Percentiles rank a stretch among this genome's conserved stretches.
These are phyloP conservation scores for Monodelphis domestica DNA, from an alignment of 2,797 vertebrate species.

Conservation along the genomic window DNA sequence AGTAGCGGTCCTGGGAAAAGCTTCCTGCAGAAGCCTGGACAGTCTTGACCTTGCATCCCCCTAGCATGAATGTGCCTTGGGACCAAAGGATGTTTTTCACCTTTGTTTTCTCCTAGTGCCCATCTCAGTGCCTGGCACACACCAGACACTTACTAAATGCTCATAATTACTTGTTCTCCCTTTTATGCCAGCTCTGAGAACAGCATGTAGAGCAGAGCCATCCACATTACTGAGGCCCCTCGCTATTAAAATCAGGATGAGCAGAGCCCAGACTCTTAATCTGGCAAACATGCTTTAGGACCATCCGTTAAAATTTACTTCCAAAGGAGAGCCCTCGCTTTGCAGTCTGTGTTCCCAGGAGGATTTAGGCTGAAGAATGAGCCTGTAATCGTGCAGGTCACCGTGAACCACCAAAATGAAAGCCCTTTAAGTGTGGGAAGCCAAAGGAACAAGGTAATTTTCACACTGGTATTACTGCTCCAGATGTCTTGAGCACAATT, in stretches of 20 bases:
- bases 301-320: conserved; percentile 37
- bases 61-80: neutral
- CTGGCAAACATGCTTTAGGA: neutral
- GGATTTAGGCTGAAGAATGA: conserved; percentile 21
- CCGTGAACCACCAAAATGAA: conserved; percentile 69
- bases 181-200: neutral
- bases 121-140: neutral
- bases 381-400: conserved; percentile 51
- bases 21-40: neutral
- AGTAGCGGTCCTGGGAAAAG: neutral
- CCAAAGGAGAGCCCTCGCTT: conserved; percentile 11
- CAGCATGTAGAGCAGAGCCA: neutral
- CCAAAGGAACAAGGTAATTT: conserved; percentile 69
- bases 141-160: neutral
- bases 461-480: conserved; percentile 73
- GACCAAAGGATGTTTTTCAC: neutral
- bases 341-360: neutral
- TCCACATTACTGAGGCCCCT: neutral
- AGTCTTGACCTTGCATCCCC: neutral
- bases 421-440: conserved; percentile 66
- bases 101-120: neutral
- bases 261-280: neutral
- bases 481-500: conserved; percentile 72
- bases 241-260: neutral
- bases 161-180: neutral